phyloP scores from a whole-genome alignment of 2,888 invertebrate species.

The Pyrochroa serraticornis region DNA sequence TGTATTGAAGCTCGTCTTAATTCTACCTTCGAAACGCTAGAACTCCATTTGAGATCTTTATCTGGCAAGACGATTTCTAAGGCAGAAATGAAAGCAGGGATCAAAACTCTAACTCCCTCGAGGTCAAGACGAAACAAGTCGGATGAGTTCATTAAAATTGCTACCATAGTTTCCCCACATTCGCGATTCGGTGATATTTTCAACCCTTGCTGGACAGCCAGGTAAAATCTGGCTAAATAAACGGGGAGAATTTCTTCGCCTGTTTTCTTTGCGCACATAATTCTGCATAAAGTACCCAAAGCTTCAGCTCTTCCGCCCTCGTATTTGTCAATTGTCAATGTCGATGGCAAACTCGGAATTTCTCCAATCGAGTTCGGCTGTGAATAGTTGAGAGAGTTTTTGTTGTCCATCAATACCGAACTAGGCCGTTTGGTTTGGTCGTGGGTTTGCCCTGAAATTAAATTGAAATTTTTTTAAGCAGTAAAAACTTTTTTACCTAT shows the following conservation, averaged over 20 bases:
- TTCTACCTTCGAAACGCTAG: slow-evolving; percentile 75
- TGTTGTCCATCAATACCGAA: slow-evolving; percentile 69
- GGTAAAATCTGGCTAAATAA: slow-evolving; percentile 92
- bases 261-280: slow-evolving; percentile 94
- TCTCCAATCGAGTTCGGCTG: slow-evolving; percentile 71
- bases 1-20: slow-evolving; percentile 91
- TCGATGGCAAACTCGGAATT: slow-evolving; percentile 70
- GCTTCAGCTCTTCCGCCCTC: slow-evolving; percentile 93
- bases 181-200: slow-evolving; percentile 56
- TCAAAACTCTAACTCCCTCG: slow-evolving; percentile 88
- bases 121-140: slow-evolving; percentile 90
- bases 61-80: slow-evolving; percentile 90
- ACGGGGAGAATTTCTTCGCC: slow-evolving; percentile 91
- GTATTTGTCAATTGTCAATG: slow-evolving; percentile 77
- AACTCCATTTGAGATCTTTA: slow-evolving; percentile 78
- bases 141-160: slow-evolving; percentile 83
- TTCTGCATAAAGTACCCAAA: slow-evolving; percentile 91
- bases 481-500: no score
- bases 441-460: slow-evolving; percentile 53
- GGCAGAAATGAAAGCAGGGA: slow-evolving; percentile 89
- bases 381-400: slow-evolving; percentile 63
- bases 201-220: slow-evolving; percentile 88
- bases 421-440: slow-evolving; percentile 68
- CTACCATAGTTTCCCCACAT: slow-evolving; percentile 81
- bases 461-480: no score